phyloP scores from a whole-genome alignment of 1,140 invertebrate species.

The Ditylenchus dipsaci region DNA sequence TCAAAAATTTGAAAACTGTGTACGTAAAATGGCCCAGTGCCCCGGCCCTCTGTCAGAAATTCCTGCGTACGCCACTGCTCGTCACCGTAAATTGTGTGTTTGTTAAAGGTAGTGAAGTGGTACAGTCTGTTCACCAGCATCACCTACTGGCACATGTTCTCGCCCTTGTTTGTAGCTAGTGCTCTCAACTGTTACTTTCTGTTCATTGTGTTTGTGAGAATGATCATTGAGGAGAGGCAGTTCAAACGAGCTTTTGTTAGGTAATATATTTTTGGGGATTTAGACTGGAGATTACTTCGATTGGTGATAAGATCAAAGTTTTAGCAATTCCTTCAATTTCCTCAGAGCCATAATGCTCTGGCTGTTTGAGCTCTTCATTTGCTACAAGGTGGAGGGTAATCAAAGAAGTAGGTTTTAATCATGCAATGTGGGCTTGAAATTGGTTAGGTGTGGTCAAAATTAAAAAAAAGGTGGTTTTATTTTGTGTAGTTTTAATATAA shows the following conservation, averaged over 20 bases:
- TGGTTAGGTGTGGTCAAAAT: no score
- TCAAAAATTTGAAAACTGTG: no score
- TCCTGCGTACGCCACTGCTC: no score
- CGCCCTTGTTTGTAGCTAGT: conserved; percentile 23
- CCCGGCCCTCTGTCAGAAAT: no score
- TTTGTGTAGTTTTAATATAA: no score
- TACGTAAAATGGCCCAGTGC: no score
- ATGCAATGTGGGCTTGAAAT: no score
- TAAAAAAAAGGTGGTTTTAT: no score
- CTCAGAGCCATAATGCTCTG: conserved; percentile 18
- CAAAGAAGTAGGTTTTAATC: no score
- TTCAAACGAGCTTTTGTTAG: conserved; percentile 13
- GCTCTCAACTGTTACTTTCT: conserved; percentile 29
- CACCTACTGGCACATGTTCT: conserved; percentile 25
- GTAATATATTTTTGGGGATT: conserved; percentile 8
- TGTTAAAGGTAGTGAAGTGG: conserved; percentile 15
- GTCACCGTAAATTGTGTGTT: neutral
- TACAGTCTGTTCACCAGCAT: conserved; percentile 3
- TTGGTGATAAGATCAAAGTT: neutral
- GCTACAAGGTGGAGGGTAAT: conserved; percentile 35
- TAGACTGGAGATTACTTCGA: neutral
- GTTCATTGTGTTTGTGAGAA: conserved; percentile 25
- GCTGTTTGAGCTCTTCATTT: conserved; percentile 23
- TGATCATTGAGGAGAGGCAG: conserved; percentile 21
- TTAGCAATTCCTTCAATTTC: conserved; percentile 26